Conservation (phyloP, 2,888 invertebrate genomes). For the Brenthis hecate region DNA sequence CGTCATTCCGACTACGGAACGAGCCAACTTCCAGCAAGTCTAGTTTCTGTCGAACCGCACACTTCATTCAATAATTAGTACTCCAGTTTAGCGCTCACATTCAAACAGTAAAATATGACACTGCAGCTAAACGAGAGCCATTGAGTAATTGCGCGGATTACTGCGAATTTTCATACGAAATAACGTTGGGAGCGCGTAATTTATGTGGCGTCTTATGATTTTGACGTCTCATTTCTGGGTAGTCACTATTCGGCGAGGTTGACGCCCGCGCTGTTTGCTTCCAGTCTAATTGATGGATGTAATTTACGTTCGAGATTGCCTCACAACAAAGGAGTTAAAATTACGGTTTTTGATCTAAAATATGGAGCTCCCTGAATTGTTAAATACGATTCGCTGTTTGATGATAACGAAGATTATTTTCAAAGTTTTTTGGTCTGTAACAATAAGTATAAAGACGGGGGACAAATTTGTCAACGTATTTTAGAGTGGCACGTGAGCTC, state of each 20-base stretch:
- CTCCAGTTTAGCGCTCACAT: neutral
- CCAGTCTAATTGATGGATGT: constrained; percentile 48
- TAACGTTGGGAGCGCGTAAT: constrained; percentile 59
- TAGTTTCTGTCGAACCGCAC: constrained; percentile 10
- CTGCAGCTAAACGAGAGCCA: constrained; percentile 47
- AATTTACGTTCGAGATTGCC: constrained; percentile 45
- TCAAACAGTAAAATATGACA: constrained; percentile 17
- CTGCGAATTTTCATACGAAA: constrained; percentile 60
- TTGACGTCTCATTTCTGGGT: constrained; percentile 64
- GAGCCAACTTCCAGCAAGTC: constrained; percentile 31
- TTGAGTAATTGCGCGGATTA: constrained; percentile 70
- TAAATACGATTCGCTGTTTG: neutral
- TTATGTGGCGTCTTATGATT: constrained; percentile 72
- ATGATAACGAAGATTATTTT: neutral
- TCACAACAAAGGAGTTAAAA: constrained; percentile 33
- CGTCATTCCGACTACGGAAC: constrained; percentile 33
- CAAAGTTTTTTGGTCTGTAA: neutral
- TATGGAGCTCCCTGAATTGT: constrained; percentile 3
- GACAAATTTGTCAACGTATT: constrained; percentile 36
- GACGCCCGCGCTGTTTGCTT: constrained; percentile 36
- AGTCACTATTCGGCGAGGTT: constrained; percentile 49
- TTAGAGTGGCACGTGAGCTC: constrained; percentile 32
- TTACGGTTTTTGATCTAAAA: constrained; percentile 29
- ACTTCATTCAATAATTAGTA: constrained; percentile 26
- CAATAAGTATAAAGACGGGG: constrained; percentile 27